Evolutionary conservation across 2,797 vertebrate genomes (phyloP).

Genomic region (Chromis chromis): DNA sequence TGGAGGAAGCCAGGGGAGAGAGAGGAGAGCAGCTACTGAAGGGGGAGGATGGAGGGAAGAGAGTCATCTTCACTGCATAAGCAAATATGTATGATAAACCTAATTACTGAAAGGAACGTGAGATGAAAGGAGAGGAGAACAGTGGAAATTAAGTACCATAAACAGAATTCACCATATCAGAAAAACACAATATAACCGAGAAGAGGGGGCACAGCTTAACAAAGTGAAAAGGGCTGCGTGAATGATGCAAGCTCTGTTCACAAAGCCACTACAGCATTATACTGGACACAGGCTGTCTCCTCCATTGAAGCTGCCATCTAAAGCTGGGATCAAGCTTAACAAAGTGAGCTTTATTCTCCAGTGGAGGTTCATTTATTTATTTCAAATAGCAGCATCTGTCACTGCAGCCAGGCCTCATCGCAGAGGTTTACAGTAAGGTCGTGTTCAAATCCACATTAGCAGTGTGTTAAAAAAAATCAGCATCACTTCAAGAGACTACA

Average conservation of each 20-base stretch:
- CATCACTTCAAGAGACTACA: slow-evolving; percentile 7
- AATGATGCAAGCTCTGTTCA: slow-evolving; percentile 21
- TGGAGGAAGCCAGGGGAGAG: slow-evolving; percentile 53
- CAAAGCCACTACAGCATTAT: slow-evolving; percentile 38
- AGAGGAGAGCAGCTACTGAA: slow-evolving; percentile 21
- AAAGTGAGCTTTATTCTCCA: slow-evolving; percentile 60
- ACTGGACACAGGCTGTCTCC: slow-evolving; percentile 41
- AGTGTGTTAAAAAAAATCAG: slow-evolving; percentile 3
- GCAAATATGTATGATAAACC: slow-evolving; percentile 21
- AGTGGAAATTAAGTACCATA: background rate
- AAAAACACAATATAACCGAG: background rate
- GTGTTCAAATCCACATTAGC: background rate
- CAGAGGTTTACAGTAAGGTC: slow-evolving; percentile 29
- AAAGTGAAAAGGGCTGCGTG: slow-evolving; percentile 11
- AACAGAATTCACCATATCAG: slow-evolving; percentile 1
- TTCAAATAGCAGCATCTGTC: slow-evolving; percentile 57
- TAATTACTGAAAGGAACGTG: slow-evolving; percentile 15
- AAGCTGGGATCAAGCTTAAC: slow-evolving; percentile 60
- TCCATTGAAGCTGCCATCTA: slow-evolving; percentile 43
- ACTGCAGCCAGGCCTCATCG: slow-evolving; percentile 13
- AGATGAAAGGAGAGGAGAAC: slow-evolving; percentile 19
- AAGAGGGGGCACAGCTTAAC: background rate
- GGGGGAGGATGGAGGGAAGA: slow-evolving; percentile 18
- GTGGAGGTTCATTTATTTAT: slow-evolving; percentile 54
- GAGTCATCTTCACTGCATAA: background rate